Conservation (phyloP, 2,888 invertebrate species). For the Heteropelma amictum region DNA sequence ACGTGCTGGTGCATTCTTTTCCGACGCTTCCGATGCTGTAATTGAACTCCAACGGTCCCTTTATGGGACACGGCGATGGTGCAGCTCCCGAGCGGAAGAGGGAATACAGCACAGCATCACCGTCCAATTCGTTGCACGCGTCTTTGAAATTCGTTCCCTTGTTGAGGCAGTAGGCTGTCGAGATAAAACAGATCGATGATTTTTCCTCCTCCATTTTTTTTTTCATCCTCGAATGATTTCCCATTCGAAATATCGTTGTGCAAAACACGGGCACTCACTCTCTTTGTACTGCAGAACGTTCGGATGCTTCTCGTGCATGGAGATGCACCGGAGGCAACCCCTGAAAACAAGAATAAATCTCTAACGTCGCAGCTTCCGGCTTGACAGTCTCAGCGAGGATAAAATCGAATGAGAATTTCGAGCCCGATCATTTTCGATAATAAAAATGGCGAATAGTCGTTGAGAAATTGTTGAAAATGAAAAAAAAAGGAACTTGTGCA, state of each 20-base stretch:
- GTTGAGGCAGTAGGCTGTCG: slow-evolving; percentile 79
- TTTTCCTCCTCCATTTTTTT: neutral
- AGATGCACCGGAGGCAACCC: slow-evolving; percentile 87
- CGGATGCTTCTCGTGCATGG: slow-evolving; percentile 87
- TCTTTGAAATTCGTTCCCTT: slow-evolving; percentile 80
- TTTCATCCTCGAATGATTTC: too few species aligned
- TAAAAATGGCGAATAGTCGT: too few species aligned
- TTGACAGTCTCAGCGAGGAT: too few species aligned
- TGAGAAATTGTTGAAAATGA: too few species aligned
- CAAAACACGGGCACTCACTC: slow-evolving; percentile 81
- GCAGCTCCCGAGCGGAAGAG: slow-evolving; percentile 86
- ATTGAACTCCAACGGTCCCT: slow-evolving; percentile 88
- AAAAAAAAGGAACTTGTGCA: too few species aligned
- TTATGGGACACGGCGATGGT: slow-evolving; percentile 89
- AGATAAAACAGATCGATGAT: slow-evolving; percentile 5
- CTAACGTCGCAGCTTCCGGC: too few species aligned
- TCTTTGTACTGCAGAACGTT: slow-evolving; percentile 91
- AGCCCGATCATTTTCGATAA: too few species aligned
- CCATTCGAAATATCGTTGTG: too few species aligned
- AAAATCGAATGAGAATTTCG: neutral
- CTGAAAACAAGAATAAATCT: slow-evolving; percentile 80
- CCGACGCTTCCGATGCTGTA: slow-evolving; percentile 87
- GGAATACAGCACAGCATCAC: slow-evolving; percentile 86
- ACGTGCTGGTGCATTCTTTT: slow-evolving; percentile 85
- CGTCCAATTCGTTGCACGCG: slow-evolving; percentile 84